phyloP scores from a whole-genome alignment of 2,797 vertebrate genomes.

The Valencia hispanica region DNA sequence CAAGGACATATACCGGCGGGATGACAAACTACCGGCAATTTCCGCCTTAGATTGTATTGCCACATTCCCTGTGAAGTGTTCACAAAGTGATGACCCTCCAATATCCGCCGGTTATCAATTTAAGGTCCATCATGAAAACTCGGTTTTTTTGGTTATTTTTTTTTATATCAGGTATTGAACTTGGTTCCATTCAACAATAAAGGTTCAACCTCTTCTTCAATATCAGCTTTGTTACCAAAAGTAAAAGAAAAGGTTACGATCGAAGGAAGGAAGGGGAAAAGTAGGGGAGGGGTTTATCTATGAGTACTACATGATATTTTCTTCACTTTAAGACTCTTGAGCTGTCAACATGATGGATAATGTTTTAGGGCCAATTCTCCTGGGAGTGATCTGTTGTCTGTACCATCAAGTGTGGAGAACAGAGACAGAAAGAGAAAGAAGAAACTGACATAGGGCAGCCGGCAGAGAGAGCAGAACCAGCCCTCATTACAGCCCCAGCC shows the following conservation, averaged over 20 bases:
- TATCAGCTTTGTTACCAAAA: constrained; percentile 40
- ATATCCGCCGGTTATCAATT: constrained; percentile 59
- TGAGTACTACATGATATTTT: constrained; percentile 70
- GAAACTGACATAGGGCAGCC: constrained; percentile 67
- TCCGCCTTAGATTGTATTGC: constrained; percentile 44
- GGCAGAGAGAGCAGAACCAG: constrained; percentile 54
- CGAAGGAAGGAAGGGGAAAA: constrained; percentile 20
- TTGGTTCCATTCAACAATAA: constrained; percentile 7
- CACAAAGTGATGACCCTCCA: constrained; percentile 46
- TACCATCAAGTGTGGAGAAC: constrained; percentile 63
- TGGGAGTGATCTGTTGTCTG: constrained; percentile 78
- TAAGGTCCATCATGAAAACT: constrained; percentile 43
- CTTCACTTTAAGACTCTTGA: constrained; percentile 70
- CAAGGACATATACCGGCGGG: constrained; percentile 68
- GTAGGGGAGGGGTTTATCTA: constrained; percentile 60
- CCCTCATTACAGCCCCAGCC: constrained; percentile 74
- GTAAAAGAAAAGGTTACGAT: constrained; percentile 35
- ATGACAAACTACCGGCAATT: constrained; percentile 64
- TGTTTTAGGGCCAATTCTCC: constrained; percentile 71
- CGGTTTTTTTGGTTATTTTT: constrained; percentile 5
- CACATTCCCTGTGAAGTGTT: constrained; percentile 43
- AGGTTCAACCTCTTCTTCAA: constrained; percentile 7
- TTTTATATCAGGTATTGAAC: constrained; percentile 18
- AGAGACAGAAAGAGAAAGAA: constrained; percentile 51
- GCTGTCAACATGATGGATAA: constrained; percentile 76